Conservation (phyloP, 2,113 vertebrate genomes). For the Elgaria multicarinata region DNA sequence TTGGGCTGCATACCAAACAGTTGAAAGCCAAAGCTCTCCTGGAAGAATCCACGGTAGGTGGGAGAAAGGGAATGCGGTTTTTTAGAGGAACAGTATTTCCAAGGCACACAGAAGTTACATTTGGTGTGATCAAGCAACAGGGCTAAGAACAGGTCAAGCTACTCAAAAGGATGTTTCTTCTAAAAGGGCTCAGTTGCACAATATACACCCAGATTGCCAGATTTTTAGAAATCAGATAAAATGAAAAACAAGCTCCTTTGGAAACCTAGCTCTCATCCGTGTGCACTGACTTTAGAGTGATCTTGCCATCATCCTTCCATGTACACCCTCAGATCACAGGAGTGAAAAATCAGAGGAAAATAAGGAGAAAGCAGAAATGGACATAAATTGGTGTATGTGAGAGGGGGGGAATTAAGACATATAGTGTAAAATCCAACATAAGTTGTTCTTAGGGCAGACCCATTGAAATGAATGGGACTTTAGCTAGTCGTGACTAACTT, state of each 20-base stretch:
- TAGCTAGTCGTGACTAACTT: too few species aligned
- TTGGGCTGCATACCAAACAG: background rate
- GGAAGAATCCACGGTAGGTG: constrained; percentile 4
- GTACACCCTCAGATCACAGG: background rate
- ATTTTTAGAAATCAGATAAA: background rate
- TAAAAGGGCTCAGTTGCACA: too few species aligned
- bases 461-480: too few species aligned
- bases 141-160: background rate
- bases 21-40: background rate
- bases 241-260: background rate
- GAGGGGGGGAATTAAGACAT: too few species aligned
- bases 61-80: background rate
- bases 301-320: background rate
- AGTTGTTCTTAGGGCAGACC: too few species aligned
- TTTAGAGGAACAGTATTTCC: accelerated
- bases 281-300: background rate
- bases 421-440: too few species aligned
- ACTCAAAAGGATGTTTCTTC: background rate
- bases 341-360: background rate
- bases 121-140: background rate
- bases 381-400: too few species aligned
- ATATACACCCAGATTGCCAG: background rate
- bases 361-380: background rate
- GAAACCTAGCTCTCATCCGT: background rate
- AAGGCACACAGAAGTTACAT: background rate